phyloP scores from a whole-genome alignment of 2,888 invertebrate species.

The Ennomos fuscantarius region DNA sequence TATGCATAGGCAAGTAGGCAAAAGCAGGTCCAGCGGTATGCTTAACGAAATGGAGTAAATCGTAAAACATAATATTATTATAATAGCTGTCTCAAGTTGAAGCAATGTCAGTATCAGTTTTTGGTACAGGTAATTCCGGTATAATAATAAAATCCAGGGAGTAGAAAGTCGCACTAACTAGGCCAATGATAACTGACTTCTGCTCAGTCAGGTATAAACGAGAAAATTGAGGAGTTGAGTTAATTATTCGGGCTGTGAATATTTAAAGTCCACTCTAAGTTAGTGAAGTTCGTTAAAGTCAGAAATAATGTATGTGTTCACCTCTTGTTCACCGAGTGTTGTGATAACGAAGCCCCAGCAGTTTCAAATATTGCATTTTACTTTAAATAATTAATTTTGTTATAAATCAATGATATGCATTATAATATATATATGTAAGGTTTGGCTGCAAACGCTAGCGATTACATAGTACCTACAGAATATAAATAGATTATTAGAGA shows the following conservation, averaged over 20 bases:
- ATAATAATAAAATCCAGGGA: conserved; percentile 1
- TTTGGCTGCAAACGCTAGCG: no score
- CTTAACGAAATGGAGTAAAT: conserved; percentile 2
- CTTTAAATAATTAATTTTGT: neutral
- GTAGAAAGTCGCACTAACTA: conserved; percentile 1
- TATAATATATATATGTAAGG: no score
- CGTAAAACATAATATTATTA: neutral
- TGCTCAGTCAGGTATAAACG: conserved; percentile 11
- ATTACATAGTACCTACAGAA: no score
- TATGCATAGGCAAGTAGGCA: conserved; percentile 13
- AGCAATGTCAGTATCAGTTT: neutral
- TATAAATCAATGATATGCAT: neutral
- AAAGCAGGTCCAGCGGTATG: neutral
- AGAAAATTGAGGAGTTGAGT: conserved; percentile 22
- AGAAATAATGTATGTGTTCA: conserved; percentile 66
- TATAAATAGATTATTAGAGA: no score
- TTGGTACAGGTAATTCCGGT: conserved; percentile 1
- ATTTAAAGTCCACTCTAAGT: conserved; percentile 81
- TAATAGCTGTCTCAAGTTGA: no score
- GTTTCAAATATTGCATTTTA: neutral
- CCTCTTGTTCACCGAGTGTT: conserved; percentile 27
- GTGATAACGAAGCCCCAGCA: neutral
- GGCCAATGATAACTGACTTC: conserved; percentile 9
- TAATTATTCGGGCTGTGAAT: conserved; percentile 62
- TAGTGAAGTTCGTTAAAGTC: conserved; percentile 76